Conservation (phyloP, 2,797 vertebrate genomes). For the Darevskia nairensis region DNA sequence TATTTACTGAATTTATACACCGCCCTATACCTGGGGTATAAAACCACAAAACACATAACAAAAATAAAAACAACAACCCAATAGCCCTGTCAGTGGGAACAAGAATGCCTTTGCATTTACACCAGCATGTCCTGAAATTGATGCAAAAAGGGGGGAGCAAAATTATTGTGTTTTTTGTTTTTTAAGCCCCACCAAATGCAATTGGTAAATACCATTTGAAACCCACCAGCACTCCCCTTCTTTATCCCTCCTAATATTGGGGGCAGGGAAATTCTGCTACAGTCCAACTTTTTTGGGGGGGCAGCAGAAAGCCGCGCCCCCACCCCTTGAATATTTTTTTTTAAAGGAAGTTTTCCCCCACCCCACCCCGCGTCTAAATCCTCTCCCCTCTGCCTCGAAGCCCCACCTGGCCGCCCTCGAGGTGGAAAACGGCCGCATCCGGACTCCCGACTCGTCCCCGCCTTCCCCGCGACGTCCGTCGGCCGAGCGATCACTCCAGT, state of each 20-base stretch:
- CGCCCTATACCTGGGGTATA: too few species aligned
- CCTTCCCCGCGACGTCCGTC: not conserved
- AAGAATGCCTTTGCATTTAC: not conserved
- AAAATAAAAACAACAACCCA: too few species aligned
- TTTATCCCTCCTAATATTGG: fast-evolving
- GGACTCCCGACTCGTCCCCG: not conserved
- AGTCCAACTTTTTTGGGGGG: not conserved
- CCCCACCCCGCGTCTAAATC: not conserved
- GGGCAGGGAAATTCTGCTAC: too few species aligned
- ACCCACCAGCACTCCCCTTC: too few species aligned
- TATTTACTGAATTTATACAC: too few species aligned
- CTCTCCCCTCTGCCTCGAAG: not conserved
- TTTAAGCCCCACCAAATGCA: not conserved
- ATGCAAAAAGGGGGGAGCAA: not conserved
- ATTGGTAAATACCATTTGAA: not conserved
- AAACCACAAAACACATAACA: too few species aligned
- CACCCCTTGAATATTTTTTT: not conserved
- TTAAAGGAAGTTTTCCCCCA: not conserved
- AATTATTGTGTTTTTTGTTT: not conserved
- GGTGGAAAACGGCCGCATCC: not conserved
- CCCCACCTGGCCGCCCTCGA: not conserved
- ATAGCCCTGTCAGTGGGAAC: too few species aligned
- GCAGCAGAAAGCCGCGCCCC: not conserved
- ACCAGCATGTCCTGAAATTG: not conserved
- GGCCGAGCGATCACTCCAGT: not conserved